phyloP scores from a whole-genome alignment of 1,140 invertebrate genomes.

The Trypoxylus dichotomus region DNA sequence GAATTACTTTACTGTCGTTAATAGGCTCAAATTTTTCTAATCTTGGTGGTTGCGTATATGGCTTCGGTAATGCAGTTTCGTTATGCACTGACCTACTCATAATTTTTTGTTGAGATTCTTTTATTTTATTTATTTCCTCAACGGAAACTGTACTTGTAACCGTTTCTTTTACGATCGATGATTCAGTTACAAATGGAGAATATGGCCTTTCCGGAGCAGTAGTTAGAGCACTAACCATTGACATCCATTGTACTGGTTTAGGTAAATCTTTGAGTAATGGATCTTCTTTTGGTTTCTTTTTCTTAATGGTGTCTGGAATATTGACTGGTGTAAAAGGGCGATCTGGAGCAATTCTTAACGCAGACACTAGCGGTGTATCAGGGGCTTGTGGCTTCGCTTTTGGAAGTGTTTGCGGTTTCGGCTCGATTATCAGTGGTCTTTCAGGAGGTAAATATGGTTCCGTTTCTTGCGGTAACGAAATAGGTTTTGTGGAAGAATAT shows the following conservation, averaged over 20 bases:
- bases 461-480: conserved; percentile 62
- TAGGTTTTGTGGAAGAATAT: conserved; percentile 49
- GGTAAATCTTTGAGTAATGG: conserved; percentile 53
- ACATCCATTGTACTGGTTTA: conserved; percentile 50
- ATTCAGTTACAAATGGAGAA: conserved; percentile 43
- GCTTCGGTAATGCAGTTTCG: conserved; percentile 14
- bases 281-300: conserved; percentile 46
- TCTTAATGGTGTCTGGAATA: conserved; percentile 47
- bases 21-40: neutral
- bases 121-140: conserved; percentile 29
- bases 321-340: conserved; percentile 62
- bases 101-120: conserved; percentile 13
- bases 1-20: neutral
- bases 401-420: conserved; percentile 57
- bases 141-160: neutral
- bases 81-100: neutral
- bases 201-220: conserved; percentile 54
- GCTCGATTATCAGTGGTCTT: conserved; percentile 57
- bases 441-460: conserved; percentile 64
- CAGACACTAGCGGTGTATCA: conserved; percentile 63
- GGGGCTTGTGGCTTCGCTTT: neutral
- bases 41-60: neutral
- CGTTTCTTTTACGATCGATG: conserved; percentile 29
- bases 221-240: conserved; percentile 54
- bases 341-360: conserved; percentile 69